phyloP scores from a whole-genome alignment of 1,140 invertebrate genomes.

The Periplaneta americana region DNA sequence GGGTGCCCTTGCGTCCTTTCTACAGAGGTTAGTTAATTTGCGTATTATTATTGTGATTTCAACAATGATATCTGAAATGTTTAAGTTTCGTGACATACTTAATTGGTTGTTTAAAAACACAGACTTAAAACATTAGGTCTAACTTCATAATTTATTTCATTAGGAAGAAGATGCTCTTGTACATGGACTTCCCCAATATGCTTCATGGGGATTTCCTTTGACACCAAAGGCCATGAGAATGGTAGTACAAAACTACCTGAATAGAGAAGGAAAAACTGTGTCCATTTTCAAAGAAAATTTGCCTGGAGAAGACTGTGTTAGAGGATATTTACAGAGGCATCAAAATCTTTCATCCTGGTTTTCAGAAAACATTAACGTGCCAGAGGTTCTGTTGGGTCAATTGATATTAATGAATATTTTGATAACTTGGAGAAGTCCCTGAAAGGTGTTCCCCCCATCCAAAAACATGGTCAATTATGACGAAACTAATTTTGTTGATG shows the following conservation, averaged over 20 bases:
- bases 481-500: conserved; percentile 33
- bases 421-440: conserved; percentile 28
- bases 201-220: conserved; percentile 30
- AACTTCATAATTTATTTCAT: too few species aligned
- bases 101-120: too few species aligned
- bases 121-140: too few species aligned
- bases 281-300: conserved; percentile 28
- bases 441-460: conserved; percentile 30
- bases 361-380: conserved; percentile 29
- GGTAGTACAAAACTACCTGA: conserved; percentile 28
- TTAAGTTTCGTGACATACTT: too few species aligned
- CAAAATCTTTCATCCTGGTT: conserved; percentile 23
- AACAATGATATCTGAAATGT: too few species aligned
- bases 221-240: conserved; percentile 23
- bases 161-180: conserved; percentile 3
- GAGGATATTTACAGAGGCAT: conserved; percentile 22
- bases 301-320: conserved; percentile 30
- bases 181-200: neutral
- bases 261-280: conserved; percentile 19
- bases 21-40: too few species aligned
- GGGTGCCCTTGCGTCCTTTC: too few species aligned
- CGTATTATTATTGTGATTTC: too few species aligned
- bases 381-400: conserved; percentile 22
- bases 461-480: conserved; percentile 35
- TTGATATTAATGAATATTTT: conserved; percentile 26